Evolutionary conservation across 2,888 invertebrate species (phyloP).

Genomic region (Pristionchus fissidentatus): DNA sequence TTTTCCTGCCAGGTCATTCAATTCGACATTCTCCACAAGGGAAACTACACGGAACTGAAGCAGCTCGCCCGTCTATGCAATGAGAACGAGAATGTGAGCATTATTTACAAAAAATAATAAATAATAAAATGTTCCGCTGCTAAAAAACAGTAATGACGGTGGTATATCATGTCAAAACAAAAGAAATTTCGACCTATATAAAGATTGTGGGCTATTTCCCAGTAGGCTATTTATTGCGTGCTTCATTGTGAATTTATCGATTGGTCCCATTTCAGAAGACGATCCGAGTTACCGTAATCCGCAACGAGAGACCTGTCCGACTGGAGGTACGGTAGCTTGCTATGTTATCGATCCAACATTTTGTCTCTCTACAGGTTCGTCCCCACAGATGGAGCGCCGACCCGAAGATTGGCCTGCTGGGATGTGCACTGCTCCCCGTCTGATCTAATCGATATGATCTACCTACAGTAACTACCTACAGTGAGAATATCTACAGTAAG

Average conservation of each 20-base stretch:
- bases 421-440: conserved; percentile 42
- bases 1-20: conserved; percentile 39
- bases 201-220: background rate
- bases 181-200: background rate
- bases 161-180: too few species aligned
- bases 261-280: conserved; percentile 33
- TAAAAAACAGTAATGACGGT: background rate
- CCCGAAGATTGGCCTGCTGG: conserved; percentile 45
- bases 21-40: conserved; percentile 45
- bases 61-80: conserved; percentile 33
- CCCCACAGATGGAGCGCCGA: conserved; percentile 47
- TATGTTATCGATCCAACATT: background rate
- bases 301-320: conserved; percentile 46
- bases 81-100: conserved; percentile 40
- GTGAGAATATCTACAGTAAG: too few species aligned
- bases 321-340: conserved; percentile 31
- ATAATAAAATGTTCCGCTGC: background rate
- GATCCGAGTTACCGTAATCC: conserved; percentile 40
- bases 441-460: conserved; percentile 7
- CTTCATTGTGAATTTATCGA: conserved; percentile 13
- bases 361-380: conserved; percentile 10
- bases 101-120: too few species aligned
- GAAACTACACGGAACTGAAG: conserved; percentile 45
- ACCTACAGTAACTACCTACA: too few species aligned
- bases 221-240: background rate